phyloP scores from a whole-genome alignment of 2,888 invertebrate genomes.

The Limnephilus marmoratus region DNA sequence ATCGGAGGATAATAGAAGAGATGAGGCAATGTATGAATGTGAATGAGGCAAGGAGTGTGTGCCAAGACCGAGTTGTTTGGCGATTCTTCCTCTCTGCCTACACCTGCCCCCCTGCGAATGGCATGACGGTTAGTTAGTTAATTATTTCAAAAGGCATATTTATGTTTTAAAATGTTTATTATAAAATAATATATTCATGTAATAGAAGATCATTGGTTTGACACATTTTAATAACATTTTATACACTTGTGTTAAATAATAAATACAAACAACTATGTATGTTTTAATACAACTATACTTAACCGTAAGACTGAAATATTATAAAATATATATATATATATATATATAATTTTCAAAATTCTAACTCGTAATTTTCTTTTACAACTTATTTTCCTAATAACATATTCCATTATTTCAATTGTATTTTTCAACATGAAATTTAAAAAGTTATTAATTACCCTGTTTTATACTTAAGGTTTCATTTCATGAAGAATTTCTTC shows the following conservation, averaged over 20 bases:
- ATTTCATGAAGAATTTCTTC: neutral
- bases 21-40: no score
- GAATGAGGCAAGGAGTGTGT: no score
- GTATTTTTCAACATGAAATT: neutral
- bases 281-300: neutral
- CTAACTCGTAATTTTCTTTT: neutral
- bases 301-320: neutral
- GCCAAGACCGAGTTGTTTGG: no score
- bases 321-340: neutral
- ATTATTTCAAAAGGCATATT: neutral
- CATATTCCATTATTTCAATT: neutral
- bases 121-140: no score
- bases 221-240: neutral
- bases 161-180: neutral
- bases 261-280: neutral
- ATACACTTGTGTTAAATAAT: neutral
- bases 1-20: no score
- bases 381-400: neutral
- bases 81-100: no score
- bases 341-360: neutral
- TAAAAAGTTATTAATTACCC: neutral
- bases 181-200: conserved; percentile 1
- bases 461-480: neutral
- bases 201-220: neutral
- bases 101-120: no score